Evolutionary conservation across 1,140 invertebrate species (phyloP), one percentile per base, ranked within the genome.

Genomic region (Bombyx mori): DNA sequence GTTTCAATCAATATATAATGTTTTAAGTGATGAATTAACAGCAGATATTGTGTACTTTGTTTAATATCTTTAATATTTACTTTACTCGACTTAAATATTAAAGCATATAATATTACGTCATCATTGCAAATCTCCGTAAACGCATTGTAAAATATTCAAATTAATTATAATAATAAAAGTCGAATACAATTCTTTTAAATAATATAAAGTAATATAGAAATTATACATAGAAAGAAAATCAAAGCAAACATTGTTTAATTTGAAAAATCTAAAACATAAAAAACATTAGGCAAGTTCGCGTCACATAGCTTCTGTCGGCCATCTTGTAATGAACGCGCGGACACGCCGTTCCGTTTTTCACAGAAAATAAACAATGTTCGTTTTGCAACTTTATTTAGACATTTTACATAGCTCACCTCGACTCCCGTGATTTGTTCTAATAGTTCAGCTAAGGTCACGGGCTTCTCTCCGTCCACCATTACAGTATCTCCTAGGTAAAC

Each of bases 331-430:
- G 54, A 66, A 61, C 66, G 56, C 71, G 66, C 58, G 69, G 69
- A 63, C 70, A 66, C 26, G 67, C 69, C 81, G 83, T 85, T 86
- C 79, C 83, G 75, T 86, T 86, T 66, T 61, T 63, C 77, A 69
- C 78, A 86, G 68, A 79, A 75, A 57, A 56, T 56, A 53, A 66
- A 71, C 65, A 66, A 65, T 58, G 47, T 35, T 53, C 49, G 52
- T 57, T 55, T 42, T 42, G 45, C 55, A 18, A 56, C 42, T 43
- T 52, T 49, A 26, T 47, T 61, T 57, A 60, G 61, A 53, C 54
- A 54, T 52, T 12, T 59, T 58, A 58, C 45, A 54, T 57, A 54
- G 69, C 69, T 57, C 62, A 87, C 83, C 80, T 84, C 71, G 10
- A 85, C 66, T 68, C 83, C 83, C 45, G 82, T 84, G 22, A 87